A percentile compares a stretch with the other conserved stretches of the same genome.
Conservation (phyloP, 2,113 vertebrate genomes). For the Osmerus mordax region DNA sequence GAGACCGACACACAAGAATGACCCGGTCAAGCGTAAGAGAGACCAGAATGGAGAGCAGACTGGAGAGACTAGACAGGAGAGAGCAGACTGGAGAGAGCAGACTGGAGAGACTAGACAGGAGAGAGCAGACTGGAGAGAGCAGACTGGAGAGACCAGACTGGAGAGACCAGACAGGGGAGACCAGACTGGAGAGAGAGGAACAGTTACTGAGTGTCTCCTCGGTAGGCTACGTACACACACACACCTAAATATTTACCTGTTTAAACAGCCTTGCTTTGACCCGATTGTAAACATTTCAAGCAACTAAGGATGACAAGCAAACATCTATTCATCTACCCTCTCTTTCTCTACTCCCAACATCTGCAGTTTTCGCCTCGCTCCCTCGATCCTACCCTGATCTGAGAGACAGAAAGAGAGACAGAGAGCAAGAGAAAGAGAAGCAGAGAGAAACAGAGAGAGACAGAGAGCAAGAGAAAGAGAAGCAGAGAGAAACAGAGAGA, state of each 20-base stretch:
- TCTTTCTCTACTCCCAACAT: slow-evolving; percentile 36
- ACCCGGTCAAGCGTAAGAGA: not conserved
- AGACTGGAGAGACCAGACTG: too few species aligned
- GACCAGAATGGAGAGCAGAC: too few species aligned
- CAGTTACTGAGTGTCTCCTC: too few species aligned
- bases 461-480: too few species aligned
- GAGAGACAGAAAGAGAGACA: not conserved
- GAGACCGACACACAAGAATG: slow-evolving; percentile 7
- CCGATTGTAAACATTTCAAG: slow-evolving; percentile 31
- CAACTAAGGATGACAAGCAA: slow-evolving; percentile 30
- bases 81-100: too few species aligned
- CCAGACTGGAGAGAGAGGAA: too few species aligned
- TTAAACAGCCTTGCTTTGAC: slow-evolving; percentile 23
- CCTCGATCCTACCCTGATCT: not conserved
- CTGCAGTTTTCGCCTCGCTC: slow-evolving; percentile 32
- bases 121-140: too few species aligned
- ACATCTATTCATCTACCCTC: slow-evolving; percentile 12
- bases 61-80: too few species aligned
- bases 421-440: too few species aligned
- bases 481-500: not conserved
- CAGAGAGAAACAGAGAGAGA: not conserved
- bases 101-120: too few species aligned
- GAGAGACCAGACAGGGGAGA: too few species aligned
- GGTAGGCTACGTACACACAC: too few species aligned
- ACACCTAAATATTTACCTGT: not conserved